Evolutionary conservation across 2,113 vertebrate genomes (phyloP), one percentile per base, ranked within the genome.

Genomic region (Brachirus orientalis): DNA sequence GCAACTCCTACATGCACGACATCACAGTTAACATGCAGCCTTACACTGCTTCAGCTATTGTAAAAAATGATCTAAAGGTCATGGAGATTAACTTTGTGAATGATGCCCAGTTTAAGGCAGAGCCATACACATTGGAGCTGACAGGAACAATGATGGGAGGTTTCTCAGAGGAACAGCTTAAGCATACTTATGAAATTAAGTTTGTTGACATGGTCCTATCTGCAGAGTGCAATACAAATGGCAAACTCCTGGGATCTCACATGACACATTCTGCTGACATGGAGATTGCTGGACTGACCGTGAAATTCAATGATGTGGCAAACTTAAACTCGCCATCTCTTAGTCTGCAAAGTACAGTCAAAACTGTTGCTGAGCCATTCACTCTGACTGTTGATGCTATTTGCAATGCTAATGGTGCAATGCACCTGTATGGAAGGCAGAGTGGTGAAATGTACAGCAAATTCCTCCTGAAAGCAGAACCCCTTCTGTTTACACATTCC

Each of bases 391-490:
- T 95, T 8, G 93, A 96, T 0, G 17, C 92, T 1, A 85, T 93
- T 47, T 92, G 95, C 33, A 96, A 89, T 35, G 93, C 92, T 28
- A 89, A 96, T 1, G 95, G 94, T 55, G 92, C 68, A 46, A 53
- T 95, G 37, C 12, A 72, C 78, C 63, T 92, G 55, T 89, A 86
- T 80, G 96, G 96, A 72, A 82, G 92, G 0, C 96, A 98, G 28
- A 92, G 82, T 0, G 95, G 95, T 2, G 91, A 95, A 20, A 63
- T 98, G 0, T 96, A 96, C 61, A 97, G 94, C 89, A 96, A 96
- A 83, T 90, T 96, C 72, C 88, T 95, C 18, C 72, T 98, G 68
- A 96, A 95, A 87, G 94, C 93, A 33, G 93, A 96, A 63, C 95
- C 96, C 17, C 80, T 94, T 68, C 74, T 93, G 69, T 89, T 96